Conservation (phyloP, 2,113 vertebrate genomes). For the Eurystomus gularis region DNA sequence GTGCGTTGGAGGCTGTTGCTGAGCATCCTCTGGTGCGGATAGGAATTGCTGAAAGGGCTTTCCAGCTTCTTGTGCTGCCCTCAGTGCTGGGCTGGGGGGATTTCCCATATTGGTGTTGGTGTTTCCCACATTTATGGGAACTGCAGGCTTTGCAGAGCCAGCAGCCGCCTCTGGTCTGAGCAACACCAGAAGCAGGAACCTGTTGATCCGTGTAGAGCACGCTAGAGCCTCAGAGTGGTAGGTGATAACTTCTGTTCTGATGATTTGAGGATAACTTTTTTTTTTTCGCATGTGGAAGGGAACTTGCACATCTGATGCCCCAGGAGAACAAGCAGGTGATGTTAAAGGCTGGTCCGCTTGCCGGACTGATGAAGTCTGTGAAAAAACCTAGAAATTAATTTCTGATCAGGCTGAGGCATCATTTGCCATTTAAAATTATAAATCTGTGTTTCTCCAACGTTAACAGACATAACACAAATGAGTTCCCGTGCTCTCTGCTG, state of each 20-base stretch:
- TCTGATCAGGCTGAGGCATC: neutral
- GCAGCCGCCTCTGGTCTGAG: neutral
- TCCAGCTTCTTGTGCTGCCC: neutral
- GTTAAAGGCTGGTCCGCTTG: neutral
- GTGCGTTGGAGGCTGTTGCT: neutral
- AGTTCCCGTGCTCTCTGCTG: slow-evolving; percentile 53
- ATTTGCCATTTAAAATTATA: neutral
- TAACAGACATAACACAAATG: slow-evolving; percentile 44
- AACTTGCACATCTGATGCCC: neutral
- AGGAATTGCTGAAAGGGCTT: neutral
- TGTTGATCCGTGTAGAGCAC: neutral
- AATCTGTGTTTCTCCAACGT: slow-evolving; percentile 21
- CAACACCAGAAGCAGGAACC: neutral
- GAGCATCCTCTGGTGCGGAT: neutral
- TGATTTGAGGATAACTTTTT: neutral
- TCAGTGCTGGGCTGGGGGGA: neutral
- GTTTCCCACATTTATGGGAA: neutral
- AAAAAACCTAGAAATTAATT: slow-evolving; percentile 17
- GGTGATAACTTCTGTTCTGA: neutral
- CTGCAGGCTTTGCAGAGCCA: neutral
- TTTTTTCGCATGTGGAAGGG: rapidly evolving
- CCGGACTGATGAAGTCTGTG: neutral
- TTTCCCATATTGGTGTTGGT: rapidly evolving
- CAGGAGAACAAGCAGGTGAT: neutral
- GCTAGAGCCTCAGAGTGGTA: neutral